Evolutionary conservation across 2,888 invertebrate species (phyloP).

Genomic region (Malachius bipustulatus): DNA sequence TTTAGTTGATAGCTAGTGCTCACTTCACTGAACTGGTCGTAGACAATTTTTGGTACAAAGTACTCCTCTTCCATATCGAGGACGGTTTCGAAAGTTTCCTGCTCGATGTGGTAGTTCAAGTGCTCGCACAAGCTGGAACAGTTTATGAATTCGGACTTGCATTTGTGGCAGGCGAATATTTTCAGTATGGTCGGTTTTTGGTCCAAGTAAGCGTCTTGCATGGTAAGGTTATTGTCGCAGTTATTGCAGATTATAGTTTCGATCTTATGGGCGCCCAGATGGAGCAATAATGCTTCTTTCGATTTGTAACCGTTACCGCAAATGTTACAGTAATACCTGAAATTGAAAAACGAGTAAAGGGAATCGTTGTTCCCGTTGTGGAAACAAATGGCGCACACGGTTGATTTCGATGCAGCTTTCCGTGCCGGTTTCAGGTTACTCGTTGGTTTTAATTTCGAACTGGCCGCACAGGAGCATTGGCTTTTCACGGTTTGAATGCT

Average conservation of each 20-base stretch:
- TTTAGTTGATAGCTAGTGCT: constrained; percentile 14
- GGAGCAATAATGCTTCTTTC: constrained; percentile 20
- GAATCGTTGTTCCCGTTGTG: constrained; percentile 20
- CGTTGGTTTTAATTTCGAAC: no score
- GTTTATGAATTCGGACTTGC: constrained; percentile 23
- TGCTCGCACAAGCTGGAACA: constrained; percentile 22
- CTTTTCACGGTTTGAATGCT: no score
- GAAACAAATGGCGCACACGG: no score
- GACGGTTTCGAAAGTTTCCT: constrained; percentile 23
- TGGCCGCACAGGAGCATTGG: no score
- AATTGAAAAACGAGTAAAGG: constrained; percentile 16
- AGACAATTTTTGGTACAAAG: constrained; percentile 2
- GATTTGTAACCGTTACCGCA: constrained; percentile 26
- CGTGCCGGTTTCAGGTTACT: no score
- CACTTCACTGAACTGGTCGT: constrained; percentile 14
- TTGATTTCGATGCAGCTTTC: no score
- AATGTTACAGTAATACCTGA: constrained; percentile 22
- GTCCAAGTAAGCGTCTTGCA: constrained; percentile 19
- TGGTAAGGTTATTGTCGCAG: constrained; percentile 22
- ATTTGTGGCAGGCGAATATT: constrained; percentile 26
- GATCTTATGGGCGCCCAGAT: constrained; percentile 21
- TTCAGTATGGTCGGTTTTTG: constrained; percentile 24
- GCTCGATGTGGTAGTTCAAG: constrained; percentile 24
- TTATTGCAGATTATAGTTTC: constrained; percentile 24
- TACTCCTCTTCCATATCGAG: constrained; percentile 27